These are phyloP conservation scores for Sphenodon punctatus DNA, from an alignment of 2,797 vertebrate species.

Conservation along the genomic window DNA sequence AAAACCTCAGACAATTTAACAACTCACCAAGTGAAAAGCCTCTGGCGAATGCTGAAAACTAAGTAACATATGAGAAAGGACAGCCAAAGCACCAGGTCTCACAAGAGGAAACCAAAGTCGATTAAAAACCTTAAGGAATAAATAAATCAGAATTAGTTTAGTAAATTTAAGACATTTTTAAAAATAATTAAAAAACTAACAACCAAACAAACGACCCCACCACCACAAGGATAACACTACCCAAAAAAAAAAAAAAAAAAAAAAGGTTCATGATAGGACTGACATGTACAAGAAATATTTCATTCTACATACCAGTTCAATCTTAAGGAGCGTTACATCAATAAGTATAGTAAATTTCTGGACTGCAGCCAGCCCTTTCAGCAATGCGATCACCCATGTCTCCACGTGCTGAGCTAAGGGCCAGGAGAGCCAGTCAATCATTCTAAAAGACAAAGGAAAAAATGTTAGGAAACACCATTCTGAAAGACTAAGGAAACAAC, in stretches of 20 bases:
- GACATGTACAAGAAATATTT: neutral
- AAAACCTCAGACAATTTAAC: neutral
- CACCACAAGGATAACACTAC: no score
- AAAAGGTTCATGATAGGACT: neutral
- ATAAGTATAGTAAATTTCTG: conserved; percentile 99
- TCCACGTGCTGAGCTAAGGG: conserved; percentile 97
- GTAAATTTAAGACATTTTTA: conserved; percentile 1
- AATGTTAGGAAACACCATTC: neutral
- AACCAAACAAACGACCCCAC: no score
- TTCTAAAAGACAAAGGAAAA: conserved; percentile 76
- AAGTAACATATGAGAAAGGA: conserved; percentile 97
- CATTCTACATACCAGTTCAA: conserved; percentile 88
- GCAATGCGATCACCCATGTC: conserved; percentile 94
- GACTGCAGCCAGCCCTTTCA: conserved; percentile 95
- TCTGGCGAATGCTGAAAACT: conserved; percentile 99
- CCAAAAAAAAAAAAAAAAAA: no score
- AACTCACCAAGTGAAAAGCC: conserved; percentile 96
- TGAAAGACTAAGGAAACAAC: neutral
- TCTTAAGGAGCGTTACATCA: conserved; percentile 96
- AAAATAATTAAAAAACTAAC: neutral
- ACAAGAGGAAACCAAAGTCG: conserved; percentile 97
- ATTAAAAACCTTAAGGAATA: conserved; percentile 87
- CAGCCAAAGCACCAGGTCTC: conserved; percentile 92
- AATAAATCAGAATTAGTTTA: conserved; percentile 28
- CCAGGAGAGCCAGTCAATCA: conserved; percentile 99